Percentiles rank a stretch among this genome's conserved stretches.
Conservation (phyloP, 1,140 invertebrate species). For the Drosophila nikananu region DNA sequence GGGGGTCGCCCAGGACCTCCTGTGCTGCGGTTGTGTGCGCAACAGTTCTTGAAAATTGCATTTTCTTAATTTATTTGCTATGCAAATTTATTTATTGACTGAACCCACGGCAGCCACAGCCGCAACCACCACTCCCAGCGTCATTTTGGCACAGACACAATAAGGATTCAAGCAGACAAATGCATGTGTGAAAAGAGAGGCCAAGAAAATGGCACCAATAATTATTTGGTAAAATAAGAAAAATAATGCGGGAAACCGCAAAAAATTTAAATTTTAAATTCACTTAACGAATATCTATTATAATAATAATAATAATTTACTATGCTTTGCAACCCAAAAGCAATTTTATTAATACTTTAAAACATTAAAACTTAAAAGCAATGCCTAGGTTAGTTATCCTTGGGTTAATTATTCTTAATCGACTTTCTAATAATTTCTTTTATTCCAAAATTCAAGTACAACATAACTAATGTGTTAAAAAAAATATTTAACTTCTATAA, state of each 20-base stretch:
- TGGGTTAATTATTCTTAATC: neutral
- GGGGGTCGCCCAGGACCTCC: neutral
- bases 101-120: constrained; percentile 17
- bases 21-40: constrained; percentile 14
- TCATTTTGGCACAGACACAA: constrained; percentile 32
- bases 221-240: too few species aligned
- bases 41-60: constrained; percentile 81
- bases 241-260: too few species aligned
- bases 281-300: too few species aligned
- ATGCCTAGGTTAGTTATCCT: neutral
- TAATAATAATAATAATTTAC: too few species aligned
- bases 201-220: neutral
- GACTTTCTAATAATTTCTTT: neutral
- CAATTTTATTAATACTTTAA: too few species aligned
- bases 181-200: neutral
- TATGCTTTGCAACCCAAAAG: too few species aligned
- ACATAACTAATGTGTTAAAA: too few species aligned
- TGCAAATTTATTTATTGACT: constrained; percentile 83
- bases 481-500: too few species aligned
- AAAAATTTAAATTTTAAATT: too few species aligned
- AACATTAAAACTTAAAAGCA: neutral
- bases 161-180: constrained; percentile 5
- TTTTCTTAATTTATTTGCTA: constrained; percentile 83
- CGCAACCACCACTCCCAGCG: constrained; percentile 10
- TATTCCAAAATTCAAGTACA: neutral